Percentiles rank a stretch among this genome's conserved stretches.
Evolutionary conservation across 2,113 vertebrate species (phyloP).

Genomic region (Platysternon megacephalum): DNA sequence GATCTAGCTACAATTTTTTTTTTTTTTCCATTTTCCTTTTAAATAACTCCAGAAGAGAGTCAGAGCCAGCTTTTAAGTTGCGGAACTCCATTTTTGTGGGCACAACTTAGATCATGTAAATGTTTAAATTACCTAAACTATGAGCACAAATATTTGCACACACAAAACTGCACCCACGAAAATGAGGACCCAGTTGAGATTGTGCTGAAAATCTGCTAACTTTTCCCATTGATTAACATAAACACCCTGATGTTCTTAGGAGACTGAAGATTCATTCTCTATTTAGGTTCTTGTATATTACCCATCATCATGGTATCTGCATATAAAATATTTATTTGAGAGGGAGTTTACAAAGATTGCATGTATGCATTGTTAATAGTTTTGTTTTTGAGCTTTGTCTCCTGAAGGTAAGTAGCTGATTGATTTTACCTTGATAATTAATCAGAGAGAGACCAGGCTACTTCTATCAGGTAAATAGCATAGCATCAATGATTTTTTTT

Average conservation of each 20-base stretch:
- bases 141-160: neutral
- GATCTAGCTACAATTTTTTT: fast-evolving
- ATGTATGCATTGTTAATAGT: no score
- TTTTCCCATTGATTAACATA: neutral
- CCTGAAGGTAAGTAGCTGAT: no score
- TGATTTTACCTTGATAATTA: no score
- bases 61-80: fast-evolving
- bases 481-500: no score
- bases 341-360: no score
- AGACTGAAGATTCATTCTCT: neutral
- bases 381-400: no score
- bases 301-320: neutral
- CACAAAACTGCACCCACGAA: neutral
- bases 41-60: fast-evolving
- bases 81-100: fast-evolving
- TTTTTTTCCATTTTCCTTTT: neutral
- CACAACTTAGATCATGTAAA: neutral
- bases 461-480: no score
- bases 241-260: neutral
- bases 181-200: neutral
- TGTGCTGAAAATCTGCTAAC: neutral
- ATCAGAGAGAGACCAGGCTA: no score
- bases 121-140: neutral
- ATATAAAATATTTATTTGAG: neutral
- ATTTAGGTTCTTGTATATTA: neutral